These are phyloP conservation scores for Capreolus pygargus DNA, from an alignment of 2,113 vertebrate species.

Conservation along the genomic window DNA sequence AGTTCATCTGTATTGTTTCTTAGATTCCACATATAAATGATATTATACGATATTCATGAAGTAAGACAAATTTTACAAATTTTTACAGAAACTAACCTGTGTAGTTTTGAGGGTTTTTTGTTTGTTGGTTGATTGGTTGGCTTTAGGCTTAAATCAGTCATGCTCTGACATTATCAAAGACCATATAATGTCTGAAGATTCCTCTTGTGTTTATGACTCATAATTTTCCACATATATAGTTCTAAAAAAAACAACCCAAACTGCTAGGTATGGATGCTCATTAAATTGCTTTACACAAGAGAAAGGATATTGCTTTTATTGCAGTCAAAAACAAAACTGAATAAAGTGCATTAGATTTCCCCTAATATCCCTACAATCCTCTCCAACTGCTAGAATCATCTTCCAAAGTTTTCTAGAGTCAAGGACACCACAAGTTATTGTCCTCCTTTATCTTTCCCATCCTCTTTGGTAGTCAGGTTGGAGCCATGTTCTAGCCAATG, in stretches of 20 bases:
- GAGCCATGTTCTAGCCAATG: background rate
- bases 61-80: background rate
- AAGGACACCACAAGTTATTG: background rate
- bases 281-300: background rate
- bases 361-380: background rate
- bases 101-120: background rate
- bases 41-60: background rate
- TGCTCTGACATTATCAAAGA: background rate
- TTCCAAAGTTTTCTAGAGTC: background rate
- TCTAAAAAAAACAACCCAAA: background rate
- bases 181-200: background rate
- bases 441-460: background rate
- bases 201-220: slow-evolving; percentile 1
- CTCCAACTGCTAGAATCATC: slow-evolving; percentile 7
- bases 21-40: background rate
- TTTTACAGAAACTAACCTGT: background rate
- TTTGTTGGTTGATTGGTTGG: background rate
- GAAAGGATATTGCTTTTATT: background rate
- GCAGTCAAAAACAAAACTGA: slow-evolving; percentile 25
- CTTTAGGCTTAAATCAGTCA: background rate
- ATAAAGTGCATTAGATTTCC: background rate
- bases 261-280: background rate
- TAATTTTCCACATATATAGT: background rate
- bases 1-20: background rate
- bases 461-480: background rate